A percentile compares a stretch with the other conserved stretches of the same genome.
Conservation (phyloP, 2,113 vertebrate species). For the Pionites leucogaster region DNA sequence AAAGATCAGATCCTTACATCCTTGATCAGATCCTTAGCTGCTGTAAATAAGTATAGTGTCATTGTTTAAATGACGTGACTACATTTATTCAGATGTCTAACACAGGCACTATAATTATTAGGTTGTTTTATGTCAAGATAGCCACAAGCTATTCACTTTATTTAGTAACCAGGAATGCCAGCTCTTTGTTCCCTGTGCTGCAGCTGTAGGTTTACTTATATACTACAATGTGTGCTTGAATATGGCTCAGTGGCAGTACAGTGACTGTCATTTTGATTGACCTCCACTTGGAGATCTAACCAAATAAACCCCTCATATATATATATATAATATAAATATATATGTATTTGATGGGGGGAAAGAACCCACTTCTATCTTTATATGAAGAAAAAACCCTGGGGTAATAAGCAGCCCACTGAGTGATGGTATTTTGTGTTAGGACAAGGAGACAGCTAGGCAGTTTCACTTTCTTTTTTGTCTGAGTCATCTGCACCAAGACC, state of each 20-base stretch:
- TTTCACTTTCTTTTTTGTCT: slow-evolving; percentile 45
- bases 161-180: not conserved
- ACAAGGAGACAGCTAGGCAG: not conserved
- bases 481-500: not conserved
- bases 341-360: not conserved
- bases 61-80: slow-evolving; percentile 1
- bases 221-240: not conserved
- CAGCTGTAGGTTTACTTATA: not conserved
- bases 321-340: too few relatives aligned
- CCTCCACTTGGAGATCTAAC: not conserved
- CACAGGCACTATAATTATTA: not conserved
- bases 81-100: not conserved
- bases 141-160: not conserved
- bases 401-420: not conserved
- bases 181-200: not conserved
- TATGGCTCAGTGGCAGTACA: not conserved
- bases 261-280: not conserved
- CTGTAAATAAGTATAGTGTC: not conserved
- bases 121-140: slow-evolving; percentile 4
- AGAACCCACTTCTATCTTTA: not conserved
- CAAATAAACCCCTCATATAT: not conserved
- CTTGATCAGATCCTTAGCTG: not conserved
- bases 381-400: not conserved
- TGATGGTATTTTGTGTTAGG: not conserved
- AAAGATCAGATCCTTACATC: not conserved